Percentiles rank a stretch among this genome's conserved stretches.
Evolutionary conservation across 2,113 vertebrate genomes (phyloP).

Genomic region (Tauraco erythrolophus): DNA sequence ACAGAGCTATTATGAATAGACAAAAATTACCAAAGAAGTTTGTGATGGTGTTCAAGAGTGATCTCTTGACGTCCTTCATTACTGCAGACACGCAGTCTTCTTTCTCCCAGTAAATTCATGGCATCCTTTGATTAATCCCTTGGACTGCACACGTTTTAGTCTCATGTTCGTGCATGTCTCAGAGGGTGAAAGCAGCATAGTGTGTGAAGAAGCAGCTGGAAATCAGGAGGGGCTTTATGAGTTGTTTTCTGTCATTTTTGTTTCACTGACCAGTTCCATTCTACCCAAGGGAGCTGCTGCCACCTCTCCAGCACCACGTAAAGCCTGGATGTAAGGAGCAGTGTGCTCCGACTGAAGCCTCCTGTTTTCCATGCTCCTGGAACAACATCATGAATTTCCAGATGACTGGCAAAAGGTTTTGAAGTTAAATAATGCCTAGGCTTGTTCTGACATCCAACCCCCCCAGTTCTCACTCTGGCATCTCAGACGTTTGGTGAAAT

Average conservation of each 20-base stretch:
- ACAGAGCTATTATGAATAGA: neutral
- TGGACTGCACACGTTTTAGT: neutral
- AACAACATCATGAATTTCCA: neutral
- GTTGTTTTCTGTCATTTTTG: neutral
- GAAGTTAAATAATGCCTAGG: constrained; percentile 10
- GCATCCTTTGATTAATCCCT: neutral
- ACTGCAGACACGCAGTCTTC: neutral
- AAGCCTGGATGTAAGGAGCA: neutral
- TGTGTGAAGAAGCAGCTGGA: neutral
- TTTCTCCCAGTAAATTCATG: neutral
- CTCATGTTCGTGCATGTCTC: neutral
- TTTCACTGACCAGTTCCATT: neutral
- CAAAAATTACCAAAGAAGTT: neutral
- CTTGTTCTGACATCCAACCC: constrained; percentile 33
- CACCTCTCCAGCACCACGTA: neutral
- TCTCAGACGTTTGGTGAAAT: neutral
- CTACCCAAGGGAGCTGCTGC: neutral
- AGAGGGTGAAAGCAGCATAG: neutral
- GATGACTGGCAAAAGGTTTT: neutral
- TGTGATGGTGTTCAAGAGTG: neutral
- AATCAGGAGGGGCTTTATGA: neutral
- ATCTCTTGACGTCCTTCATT: neutral
- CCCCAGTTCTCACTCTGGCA: neutral
- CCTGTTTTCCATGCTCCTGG: neutral
- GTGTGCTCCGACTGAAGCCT: neutral